Base-by-base conservation (phyloP, 2,888 invertebrate species). In the Ernsta delagoae region DNA sequence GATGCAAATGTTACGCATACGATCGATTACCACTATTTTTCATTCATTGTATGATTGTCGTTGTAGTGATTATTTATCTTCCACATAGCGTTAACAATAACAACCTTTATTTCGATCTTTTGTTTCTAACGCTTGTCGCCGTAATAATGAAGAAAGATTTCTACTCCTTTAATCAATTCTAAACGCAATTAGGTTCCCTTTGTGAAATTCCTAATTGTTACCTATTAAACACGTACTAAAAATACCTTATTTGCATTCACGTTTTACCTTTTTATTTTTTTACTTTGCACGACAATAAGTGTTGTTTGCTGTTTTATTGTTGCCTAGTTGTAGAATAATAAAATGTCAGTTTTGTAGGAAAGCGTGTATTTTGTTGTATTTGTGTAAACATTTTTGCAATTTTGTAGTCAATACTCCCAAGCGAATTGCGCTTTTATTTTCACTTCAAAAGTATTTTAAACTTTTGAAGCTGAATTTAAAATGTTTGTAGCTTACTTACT, bases 201-300 rank as follows among this genome's bases (percentile, higher is more conserved):
- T n/a, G n/a, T 57, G 24, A 57, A 62, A 50, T 62, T 5, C 41
- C 4, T 54, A 50, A 68, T 63, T 31, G 57, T 9, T 62, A 41
- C 68, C 50, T 50, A 7, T 63, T 48, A 41, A 62, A 62, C 45
- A 59, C 36, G 57, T 57, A 67, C 48, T 56, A 0, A 31, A 56
- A 39, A 16, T 57, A 16, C 67, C 67, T 62, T 56, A 34, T 56
- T 61, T 66, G 64, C 70, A 66, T 59, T 60, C 60, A 36, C 36
- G 64, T 66, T 66, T n/a, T 43, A 39, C 43, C 34, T 59, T 61
- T 65, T 53, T 60, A 45, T 36, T 36, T 34, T 65, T 53, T 65
- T 69, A 53, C 43, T 63, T 71, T 71, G 70, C 65, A 65, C 62
- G 69, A 50, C 41, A 63, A 53, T 36, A n/a, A n/a, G 48, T 61